Conservation (phyloP, 2,888 invertebrate genomes). For the Drosophila suboccidentalis region DNA sequence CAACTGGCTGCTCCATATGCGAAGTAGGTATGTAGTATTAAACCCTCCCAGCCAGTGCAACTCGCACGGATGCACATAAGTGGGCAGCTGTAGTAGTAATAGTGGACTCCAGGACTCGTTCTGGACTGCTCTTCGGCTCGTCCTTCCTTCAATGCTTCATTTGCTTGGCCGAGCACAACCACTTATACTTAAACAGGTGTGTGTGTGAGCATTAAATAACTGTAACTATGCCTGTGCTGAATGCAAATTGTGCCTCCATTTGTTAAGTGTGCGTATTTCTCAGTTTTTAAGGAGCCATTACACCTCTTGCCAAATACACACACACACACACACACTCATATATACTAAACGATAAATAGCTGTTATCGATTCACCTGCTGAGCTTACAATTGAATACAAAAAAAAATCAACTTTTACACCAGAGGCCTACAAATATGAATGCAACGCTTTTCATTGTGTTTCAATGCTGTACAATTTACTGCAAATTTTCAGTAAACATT, state of each 20-base stretch:
- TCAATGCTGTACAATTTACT: no score
- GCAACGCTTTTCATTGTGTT: conserved; percentile 5
- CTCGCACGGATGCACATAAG: conserved; percentile 47
- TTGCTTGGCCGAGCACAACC: conserved; percentile 63
- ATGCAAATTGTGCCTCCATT: conserved; percentile 68
- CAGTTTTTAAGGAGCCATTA: conserved; percentile 45
- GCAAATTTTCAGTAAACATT: no score
- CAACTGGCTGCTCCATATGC: conserved; percentile 5
- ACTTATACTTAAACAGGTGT: conserved; percentile 55
- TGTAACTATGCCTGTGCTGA: conserved; percentile 61
- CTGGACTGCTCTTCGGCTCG: conserved; percentile 11
- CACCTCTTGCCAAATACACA: conserved; percentile 31
- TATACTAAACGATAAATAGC: conserved; percentile 66
- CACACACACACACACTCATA: conserved; percentile 4
- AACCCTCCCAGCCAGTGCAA: not conserved
- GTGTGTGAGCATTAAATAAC: conserved; percentile 66
- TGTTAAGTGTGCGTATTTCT: conserved; percentile 25
- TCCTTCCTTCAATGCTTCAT: conserved; percentile 51
- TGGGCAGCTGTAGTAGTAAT: conserved; percentile 7
- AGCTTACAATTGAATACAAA: not conserved
- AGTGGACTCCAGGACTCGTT: conserved; percentile 32
- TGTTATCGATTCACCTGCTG: conserved; percentile 60
- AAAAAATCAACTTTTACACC: not conserved
- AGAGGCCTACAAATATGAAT: conserved; percentile 19
- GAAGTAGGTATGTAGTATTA: not conserved